Evolutionary conservation across 2,113 vertebrate genomes (phyloP), one percentile per base, ranked within the genome.

Genomic region (Trematomus loennbergii): DNA sequence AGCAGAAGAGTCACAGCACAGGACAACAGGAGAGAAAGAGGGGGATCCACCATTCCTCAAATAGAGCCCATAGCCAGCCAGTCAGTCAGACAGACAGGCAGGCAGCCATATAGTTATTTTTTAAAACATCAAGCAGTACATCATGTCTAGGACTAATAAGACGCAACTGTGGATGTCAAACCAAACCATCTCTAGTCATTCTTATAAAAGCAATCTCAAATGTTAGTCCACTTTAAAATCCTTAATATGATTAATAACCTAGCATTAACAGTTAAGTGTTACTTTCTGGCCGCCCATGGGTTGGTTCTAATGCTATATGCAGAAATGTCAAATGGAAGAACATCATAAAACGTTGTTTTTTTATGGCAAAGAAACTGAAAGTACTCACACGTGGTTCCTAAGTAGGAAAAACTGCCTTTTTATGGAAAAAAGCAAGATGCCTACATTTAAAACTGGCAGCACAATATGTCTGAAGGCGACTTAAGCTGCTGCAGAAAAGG

Each of bases 41-140:
- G 62, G 88, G 83, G 77, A 76, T 90, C 86, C 80, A 89, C 70
- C 50, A 25, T n/a, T 77, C 69, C 72, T 70, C 75, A 85, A 88
- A 90, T 81, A 88, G 72, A 79, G 43, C 17, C 16, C 49, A 25
- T 50, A 40, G 60, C 9, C 48, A 60, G 65, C 49, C 59, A 46
- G 61, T 6, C 67, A 67, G 22, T 11, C 72, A 53, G 72, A 1
- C 52, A 57, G 50, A 54, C 65, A 64, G 58, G 29, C 78, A 55
- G 72, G 33, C 78, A 55, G 72, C 15, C 48, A 64, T 20, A 48
- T 61, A 43, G 58, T 65, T 53, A 81, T 78, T 76, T 71, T 60
- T 53, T 72, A 73, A 60, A 57, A 76, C 46, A 54, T 57, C 33
- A 36, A 57, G n/a, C 46, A 36, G 48, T 13, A 33, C 49, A 57